These are phyloP conservation scores for Philereme vetulata DNA, from an alignment of 2,888 invertebrate species.

Conservation along the genomic window DNA sequence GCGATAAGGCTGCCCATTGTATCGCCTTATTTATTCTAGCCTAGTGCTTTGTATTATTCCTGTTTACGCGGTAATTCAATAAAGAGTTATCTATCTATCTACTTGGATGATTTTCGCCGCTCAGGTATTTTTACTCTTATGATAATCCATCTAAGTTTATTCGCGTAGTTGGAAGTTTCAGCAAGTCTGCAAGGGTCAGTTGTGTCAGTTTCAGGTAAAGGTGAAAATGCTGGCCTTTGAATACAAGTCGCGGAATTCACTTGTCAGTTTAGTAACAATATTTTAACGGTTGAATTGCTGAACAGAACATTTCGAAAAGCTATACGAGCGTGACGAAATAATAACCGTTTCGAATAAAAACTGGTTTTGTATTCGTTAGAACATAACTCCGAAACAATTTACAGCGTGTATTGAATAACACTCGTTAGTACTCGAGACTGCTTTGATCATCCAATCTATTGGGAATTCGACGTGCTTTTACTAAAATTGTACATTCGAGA, in stretches of 20 bases:
- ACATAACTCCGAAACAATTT: not conserved
- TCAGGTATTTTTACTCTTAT: not conserved
- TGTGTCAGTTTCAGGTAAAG: slow-evolving; percentile 20
- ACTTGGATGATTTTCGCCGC: too few species aligned
- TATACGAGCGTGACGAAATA: too few species aligned
- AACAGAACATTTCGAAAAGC: not conserved
- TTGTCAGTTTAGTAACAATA: not conserved
- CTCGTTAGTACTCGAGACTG: slow-evolving; percentile 7
- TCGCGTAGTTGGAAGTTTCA: not conserved
- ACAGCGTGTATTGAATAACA: slow-evolving; percentile 5
- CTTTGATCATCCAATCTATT: slow-evolving; percentile 50
- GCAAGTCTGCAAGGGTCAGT: slow-evolving; percentile 16
- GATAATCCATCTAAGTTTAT: too few species aligned
- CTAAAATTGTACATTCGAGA: slow-evolving; percentile 30
- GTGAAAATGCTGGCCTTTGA: slow-evolving; percentile 2
- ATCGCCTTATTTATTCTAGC: too few species aligned
- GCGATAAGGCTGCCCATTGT: too few species aligned
- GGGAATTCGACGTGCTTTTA: slow-evolving; percentile 26
- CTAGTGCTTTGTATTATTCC: too few species aligned
- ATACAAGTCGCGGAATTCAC: slow-evolving; percentile 2
- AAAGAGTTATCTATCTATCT: too few species aligned
- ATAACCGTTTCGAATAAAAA: too few species aligned
- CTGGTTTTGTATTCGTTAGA: too few species aligned
- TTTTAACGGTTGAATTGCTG: too few species aligned
- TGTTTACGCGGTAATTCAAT: too few species aligned